These are phyloP conservation scores for Myopa tessellatipennis DNA, from an alignment of 2,888 invertebrate genomes.

Conservation along the genomic window DNA sequence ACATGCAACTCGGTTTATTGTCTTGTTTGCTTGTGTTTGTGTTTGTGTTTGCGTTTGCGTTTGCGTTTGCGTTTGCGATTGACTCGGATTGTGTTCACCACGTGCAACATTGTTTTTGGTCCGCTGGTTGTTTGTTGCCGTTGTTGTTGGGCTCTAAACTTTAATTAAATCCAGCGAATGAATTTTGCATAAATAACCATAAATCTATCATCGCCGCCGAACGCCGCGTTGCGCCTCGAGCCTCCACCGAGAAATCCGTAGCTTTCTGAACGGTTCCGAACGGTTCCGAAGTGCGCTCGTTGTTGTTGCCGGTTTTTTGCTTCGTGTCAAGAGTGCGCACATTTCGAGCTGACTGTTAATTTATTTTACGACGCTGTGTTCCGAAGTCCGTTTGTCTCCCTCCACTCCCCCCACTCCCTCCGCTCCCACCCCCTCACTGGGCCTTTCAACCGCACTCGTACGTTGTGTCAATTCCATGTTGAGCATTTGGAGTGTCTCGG, in stretches of 20 bases:
- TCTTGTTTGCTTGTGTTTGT: not conserved
- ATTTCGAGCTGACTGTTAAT: constrained; percentile 30
- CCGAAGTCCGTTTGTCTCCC: not conserved
- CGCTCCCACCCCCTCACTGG: too few species aligned
- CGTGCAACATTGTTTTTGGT: constrained; percentile 23
- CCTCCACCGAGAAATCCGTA: not conserved
- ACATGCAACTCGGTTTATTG: not conserved
- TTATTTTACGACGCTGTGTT: constrained; percentile 23
- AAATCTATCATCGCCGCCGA: constrained; percentile 45
- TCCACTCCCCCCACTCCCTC: too few species aligned
- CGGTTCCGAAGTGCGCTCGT: not conserved
- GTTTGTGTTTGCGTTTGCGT: not conserved
- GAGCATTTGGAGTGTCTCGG: too few species aligned
- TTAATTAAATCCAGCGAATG: constrained; percentile 46
- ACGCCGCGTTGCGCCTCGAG: not conserved
- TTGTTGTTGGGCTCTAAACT: constrained; percentile 22
- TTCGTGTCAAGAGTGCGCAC: constrained; percentile 7
- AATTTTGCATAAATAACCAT: constrained; percentile 45
- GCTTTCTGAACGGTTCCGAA: not conserved
- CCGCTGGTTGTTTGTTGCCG: not conserved
- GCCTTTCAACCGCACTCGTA: too few species aligned
- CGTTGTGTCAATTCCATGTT: too few species aligned
- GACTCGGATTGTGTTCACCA: not conserved
- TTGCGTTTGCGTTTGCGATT: not conserved
- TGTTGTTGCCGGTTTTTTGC: not conserved